phyloP scores from a whole-genome alignment of 2,888 invertebrate genomes.

The Agrochola lota region DNA sequence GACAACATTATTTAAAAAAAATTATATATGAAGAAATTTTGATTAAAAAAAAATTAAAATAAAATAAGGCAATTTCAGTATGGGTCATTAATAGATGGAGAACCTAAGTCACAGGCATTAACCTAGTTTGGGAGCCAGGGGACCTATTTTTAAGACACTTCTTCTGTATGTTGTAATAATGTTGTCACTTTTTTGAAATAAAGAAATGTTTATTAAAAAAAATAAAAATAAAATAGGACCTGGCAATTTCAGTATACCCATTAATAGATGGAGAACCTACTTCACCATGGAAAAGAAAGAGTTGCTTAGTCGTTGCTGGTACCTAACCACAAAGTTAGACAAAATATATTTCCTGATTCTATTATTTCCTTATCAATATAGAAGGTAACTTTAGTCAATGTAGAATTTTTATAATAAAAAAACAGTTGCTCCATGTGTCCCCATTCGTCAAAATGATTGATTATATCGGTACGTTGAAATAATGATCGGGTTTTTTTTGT shows the following conservation, averaged over 20 bases:
- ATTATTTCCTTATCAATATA: constrained; percentile 30
- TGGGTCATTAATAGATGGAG: no score
- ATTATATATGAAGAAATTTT: no score
- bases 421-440: constrained; percentile 3
- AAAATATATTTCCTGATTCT: background rate
- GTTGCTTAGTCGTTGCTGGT: background rate
- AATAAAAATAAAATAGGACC: no score
- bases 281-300: background rate
- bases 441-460: constrained; percentile 64
- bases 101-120: no score
- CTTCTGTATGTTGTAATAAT: no score
- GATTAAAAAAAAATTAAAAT: no score
- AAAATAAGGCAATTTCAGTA: no score
- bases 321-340: background rate
- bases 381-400: constrained; percentile 20
- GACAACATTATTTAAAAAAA: no score
- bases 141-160: no score
- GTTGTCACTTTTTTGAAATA: no score
- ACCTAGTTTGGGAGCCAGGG: no score
- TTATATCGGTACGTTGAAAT: constrained; percentile 43
- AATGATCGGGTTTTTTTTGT: constrained; percentile 42
- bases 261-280: background rate
- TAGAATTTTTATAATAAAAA: constrained; percentile 20
- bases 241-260: background rate
- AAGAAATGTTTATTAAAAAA: no score